These are phyloP conservation scores for Choreutis nemorana DNA, from an alignment of 2,888 invertebrate species.

Conservation along the genomic window DNA sequence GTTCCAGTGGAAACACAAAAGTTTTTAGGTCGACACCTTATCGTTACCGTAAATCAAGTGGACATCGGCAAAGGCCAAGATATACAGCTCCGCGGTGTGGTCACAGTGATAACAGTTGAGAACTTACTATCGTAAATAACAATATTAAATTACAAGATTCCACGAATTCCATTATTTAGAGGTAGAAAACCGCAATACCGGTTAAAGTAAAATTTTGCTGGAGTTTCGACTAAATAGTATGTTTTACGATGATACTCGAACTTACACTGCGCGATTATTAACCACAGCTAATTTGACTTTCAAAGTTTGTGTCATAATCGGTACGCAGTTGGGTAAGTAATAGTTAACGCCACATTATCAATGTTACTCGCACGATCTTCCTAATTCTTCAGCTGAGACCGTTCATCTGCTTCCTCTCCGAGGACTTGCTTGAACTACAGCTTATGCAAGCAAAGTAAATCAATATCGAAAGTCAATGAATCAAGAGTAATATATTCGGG, in stretches of 20 bases:
- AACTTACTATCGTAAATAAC: constrained; percentile 40
- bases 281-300: too few relatives aligned
- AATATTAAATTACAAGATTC: too few relatives aligned
- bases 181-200: too few relatives aligned
- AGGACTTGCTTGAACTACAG: constrained; percentile 48
- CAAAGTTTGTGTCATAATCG: too few relatives aligned
- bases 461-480: constrained; percentile 67
- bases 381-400: constrained; percentile 41
- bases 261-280: too few relatives aligned
- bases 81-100: constrained; percentile 31
- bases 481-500: constrained; percentile 68
- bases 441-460: constrained; percentile 65
- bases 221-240: too few relatives aligned
- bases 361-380: too few relatives aligned
- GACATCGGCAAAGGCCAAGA: constrained; percentile 41
- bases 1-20: constrained; percentile 30
- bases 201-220: too few relatives aligned
- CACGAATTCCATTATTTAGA: too few relatives aligned
- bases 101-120: constrained; percentile 46
- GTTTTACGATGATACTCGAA: too few relatives aligned
- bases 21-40: constrained; percentile 54
- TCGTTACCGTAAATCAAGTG: constrained; percentile 55
- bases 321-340: too few relatives aligned
- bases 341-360: too few relatives aligned
- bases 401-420: constrained; percentile 29